Conservation (phyloP, 2,888 invertebrate species). For the Drosophila nigritarsus region DNA sequence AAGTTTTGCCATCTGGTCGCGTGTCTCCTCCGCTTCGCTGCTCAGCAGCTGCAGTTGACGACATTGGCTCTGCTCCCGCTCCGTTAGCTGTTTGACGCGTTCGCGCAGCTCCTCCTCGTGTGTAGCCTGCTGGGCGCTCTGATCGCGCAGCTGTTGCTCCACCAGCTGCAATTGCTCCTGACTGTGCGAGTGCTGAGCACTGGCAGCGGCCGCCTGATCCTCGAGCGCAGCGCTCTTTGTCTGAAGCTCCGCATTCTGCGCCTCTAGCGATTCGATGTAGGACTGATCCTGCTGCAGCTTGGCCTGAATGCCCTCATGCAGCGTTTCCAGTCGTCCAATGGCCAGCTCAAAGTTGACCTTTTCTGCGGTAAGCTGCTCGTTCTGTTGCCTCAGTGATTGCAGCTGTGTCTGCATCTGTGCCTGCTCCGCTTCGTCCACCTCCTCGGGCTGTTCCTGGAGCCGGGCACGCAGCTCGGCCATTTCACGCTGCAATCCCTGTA, state of each 20-base stretch:
- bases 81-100: constrained; percentile 87
- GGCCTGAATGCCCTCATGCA: constrained; percentile 86
- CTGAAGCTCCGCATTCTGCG: constrained; percentile 88
- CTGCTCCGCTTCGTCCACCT: constrained; percentile 37
- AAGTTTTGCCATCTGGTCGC: constrained; percentile 85
- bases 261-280: constrained; percentile 90
- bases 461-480: constrained; percentile 69
- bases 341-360: constrained; percentile 78
- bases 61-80: constrained; percentile 88
- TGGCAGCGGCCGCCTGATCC: constrained; percentile 88
- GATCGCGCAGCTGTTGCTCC: constrained; percentile 87
- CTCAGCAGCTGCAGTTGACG: constrained; percentile 87
- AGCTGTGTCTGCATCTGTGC: constrained; percentile 45
- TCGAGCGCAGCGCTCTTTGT: constrained; percentile 88
- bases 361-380: constrained; percentile 71
- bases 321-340: constrained; percentile 77
- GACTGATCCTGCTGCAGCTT: constrained; percentile 91
- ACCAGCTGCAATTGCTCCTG: constrained; percentile 88
- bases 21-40: constrained; percentile 86
- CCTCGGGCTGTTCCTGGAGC: constrained; percentile 68
- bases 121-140: constrained; percentile 87
- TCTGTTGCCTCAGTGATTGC: constrained; percentile 57
- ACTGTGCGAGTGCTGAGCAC: constrained; percentile 87
- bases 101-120: constrained; percentile 88
- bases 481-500: constrained; percentile 83